A percentile compares a stretch with the other conserved stretches of the same genome.
phyloP scores from a whole-genome alignment of 35 echinoderm and acorn worm species.

The Apostichopus parvimensis region DNA sequence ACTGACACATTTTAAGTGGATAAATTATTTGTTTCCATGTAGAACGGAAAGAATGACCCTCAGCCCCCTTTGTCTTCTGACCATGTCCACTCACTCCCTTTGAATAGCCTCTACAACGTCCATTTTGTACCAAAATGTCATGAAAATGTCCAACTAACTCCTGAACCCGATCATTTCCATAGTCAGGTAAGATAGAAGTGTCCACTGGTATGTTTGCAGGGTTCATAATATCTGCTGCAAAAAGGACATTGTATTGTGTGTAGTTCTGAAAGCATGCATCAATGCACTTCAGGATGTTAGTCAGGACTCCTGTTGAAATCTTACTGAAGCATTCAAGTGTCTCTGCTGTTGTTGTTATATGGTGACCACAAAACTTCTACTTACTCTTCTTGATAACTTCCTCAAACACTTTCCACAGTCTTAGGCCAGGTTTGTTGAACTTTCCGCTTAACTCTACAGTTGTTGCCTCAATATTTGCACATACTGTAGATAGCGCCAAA shows the following conservation, averaged over 20 bases:
- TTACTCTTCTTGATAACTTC: conserved; percentile 34
- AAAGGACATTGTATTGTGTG: neutral
- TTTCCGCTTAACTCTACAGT: conserved; percentile 7
- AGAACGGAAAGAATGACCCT: conserved; percentile 8
- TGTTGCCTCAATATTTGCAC: conserved; percentile 42
- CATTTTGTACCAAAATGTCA: conserved; percentile 28
- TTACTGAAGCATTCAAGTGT: conserved; percentile 26
- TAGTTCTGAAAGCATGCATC: conserved; percentile 8
- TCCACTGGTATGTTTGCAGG: conserved; percentile 50
- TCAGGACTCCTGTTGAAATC: neutral
- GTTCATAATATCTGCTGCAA: conserved; percentile 38
- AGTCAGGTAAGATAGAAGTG: neutral
- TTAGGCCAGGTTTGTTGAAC: conserved; percentile 34
- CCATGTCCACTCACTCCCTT: conserved; percentile 44
- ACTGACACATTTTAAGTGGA: too few species aligned
- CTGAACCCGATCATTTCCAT: conserved; percentile 49
- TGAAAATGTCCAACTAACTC: conserved; percentile 38
- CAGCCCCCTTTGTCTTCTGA: neutral
- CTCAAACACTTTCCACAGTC: neutral
- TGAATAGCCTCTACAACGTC: neutral
- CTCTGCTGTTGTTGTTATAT: neutral
- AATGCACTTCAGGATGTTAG: conserved; percentile 12
- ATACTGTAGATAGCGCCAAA: neutral
- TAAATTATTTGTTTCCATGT: neutral
- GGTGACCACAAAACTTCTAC: conserved; percentile 1